Conservation (phyloP, 1,140 invertebrate genomes). For the Octopus bimaculoides region DNA sequence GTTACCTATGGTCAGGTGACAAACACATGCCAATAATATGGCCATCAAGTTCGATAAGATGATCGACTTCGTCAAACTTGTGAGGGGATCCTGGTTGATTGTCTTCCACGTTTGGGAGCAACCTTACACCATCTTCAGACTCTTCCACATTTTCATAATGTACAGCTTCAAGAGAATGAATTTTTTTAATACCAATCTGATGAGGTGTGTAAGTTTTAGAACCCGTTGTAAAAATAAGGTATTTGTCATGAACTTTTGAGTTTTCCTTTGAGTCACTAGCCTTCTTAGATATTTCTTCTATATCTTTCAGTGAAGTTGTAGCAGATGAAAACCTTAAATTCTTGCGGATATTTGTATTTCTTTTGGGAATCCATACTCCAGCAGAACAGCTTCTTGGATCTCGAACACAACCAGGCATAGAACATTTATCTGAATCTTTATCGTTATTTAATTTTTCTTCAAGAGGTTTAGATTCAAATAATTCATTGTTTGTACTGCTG, state of each 20-base stretch:
- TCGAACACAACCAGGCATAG: no score
- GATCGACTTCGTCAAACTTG: conserved; percentile 70
- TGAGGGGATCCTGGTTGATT: conserved; percentile 31
- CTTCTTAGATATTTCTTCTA: no score
- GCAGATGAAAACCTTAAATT: no score
- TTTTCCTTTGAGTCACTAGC: neutral
- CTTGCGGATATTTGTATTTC: no score
- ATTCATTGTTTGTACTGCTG: no score
- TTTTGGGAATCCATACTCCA: no score
- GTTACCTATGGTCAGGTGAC: conserved; percentile 79
- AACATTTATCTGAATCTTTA: no score
- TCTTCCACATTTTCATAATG: neutral
- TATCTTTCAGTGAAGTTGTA: no score
- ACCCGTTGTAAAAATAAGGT: conserved; percentile 82
- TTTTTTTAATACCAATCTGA: conserved; percentile 81
- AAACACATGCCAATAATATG: conserved; percentile 88
- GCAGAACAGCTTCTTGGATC: no score
- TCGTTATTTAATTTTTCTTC: no score
- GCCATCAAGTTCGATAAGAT: conserved; percentile 81
- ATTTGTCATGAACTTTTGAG: conserved; percentile 66
- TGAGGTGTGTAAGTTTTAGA: conserved; percentile 83
- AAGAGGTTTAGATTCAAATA: no score
- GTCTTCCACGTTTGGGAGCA: conserved; percentile 37
- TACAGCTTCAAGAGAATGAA: conserved; percentile 60
- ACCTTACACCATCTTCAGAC: conserved; percentile 10